Base-by-base conservation (phyloP, 2,113 vertebrate species). In the Redunca redunca region DNA sequence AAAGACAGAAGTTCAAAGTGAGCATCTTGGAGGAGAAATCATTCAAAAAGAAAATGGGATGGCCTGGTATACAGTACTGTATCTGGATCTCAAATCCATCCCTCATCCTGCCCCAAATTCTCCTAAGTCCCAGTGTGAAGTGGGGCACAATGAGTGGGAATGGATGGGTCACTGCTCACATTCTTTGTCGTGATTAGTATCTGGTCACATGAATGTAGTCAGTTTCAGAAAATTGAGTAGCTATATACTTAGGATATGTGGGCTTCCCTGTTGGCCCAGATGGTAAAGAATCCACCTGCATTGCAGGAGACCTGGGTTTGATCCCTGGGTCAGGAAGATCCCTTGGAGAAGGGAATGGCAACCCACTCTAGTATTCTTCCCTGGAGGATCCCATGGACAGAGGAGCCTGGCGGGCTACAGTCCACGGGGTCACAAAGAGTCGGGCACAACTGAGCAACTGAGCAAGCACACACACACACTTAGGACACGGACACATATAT, bases 111-210 rank as follows among this genome's bases (percentile, higher is more conserved):
- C 28, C 40, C 40, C 48, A 15, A 3, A 50, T 30, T 80, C 96
- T 95, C 48, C 15, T 53, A 64, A 53, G 62, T 53, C n/a, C 23
- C 15, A 23, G 21, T n/a, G 23, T 30, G 28, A 12, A 30, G 17
- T 6, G 14, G 19, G 17, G 6, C 4, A 15, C 4, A 11, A 46
- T 21, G 19, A 57, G 10, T 55, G 12, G 74, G 15, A 55, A 52
- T 3, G 10, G 36, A 25, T 3, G 0, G 33, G 9, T 8, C 60
- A 10, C 33, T 84, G 52, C 7, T 78, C 16, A 15, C 9, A 0
- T 46, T 86, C 30, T 80, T 46, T 52, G 50, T 53, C 48, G 9
- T 67, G 40, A 58, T 55, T 67, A 25, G 23, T 16, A 30, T 12
- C 46, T 60, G 43, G 19, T 55, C 60, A n/a, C 13, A 14, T 26